Base-by-base conservation (phyloP, 2,888 invertebrate genomes). In the Hyposoter dolosus region DNA sequence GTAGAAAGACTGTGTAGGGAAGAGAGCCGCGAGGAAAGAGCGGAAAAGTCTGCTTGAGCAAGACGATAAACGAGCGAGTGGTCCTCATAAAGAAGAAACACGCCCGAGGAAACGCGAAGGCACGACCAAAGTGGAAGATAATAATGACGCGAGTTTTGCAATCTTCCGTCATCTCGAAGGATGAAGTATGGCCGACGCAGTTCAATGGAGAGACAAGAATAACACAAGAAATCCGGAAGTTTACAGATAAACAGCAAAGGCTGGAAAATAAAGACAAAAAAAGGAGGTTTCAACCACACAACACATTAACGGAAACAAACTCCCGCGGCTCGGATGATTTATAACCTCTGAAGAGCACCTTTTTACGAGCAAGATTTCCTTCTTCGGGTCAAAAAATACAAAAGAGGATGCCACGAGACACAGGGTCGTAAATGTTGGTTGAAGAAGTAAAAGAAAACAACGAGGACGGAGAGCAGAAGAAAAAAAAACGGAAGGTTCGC, bases 151-250 rank as follows among this genome's bases (percentile, higher is more conserved):
- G 76, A 80, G 71, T 81, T 72, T 84, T 65, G 71, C 45, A 65
- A 71, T 72, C 72, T 50, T 65, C 60, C 76, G 85, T 85, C 85
- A 87, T 87, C 82, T 45, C 66, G 82, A 72, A 65, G 71, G 81
- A 72, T 85, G 85, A 88, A 81, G 79, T 87, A 87, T 85, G 82
- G 84, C 82, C 83, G 83, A 81, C 77, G 72, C 77, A 77, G 81
- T 72, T 77, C 66, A 60, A 69, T 7, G 15, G 17, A 15, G 32
- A 28, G 43, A 43, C 19, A 19, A 3, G 32, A 60, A 60, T 40
- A 56, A 56, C 9, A 35, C 28, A 56, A 53, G 50, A 72, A 10
- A 65, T 32, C 63, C 69, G 75, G 71, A 80, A 80, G 75, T 80
- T 40, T 63, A 50, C 43, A 28, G 65, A 79, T 79, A 84, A 81